Conservation (phyloP, 2,888 invertebrate genomes). For the Cremastinae sp. region DNA sequence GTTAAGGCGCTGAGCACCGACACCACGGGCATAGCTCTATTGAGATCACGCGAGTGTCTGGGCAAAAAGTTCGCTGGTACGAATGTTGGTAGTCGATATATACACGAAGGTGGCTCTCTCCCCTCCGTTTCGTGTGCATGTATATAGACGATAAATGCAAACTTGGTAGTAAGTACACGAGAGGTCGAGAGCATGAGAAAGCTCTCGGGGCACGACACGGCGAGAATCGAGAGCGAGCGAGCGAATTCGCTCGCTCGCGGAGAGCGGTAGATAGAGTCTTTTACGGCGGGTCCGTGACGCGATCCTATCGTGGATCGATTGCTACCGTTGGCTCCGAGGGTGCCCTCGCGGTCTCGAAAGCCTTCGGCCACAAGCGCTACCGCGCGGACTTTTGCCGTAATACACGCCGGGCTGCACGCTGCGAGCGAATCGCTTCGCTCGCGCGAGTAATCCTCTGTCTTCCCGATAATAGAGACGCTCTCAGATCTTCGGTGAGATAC, state of each 20-base stretch:
- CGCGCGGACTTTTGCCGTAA: slow-evolving; percentile 25
- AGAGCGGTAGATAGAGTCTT: slow-evolving; percentile 60
- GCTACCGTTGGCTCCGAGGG: slow-evolving; percentile 61
- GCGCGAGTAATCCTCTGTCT: slow-evolving; percentile 53
- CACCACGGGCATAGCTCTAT: slow-evolving; percentile 31
- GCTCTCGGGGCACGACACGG: slow-evolving; percentile 52
- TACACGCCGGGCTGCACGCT: not conserved
- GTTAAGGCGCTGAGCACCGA: slow-evolving; percentile 26
- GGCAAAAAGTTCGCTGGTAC: not conserved
- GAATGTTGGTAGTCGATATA: slow-evolving; percentile 20
- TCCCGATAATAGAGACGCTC: slow-evolving; percentile 65
- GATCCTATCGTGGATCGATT: slow-evolving; percentile 67
- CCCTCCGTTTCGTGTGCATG: not conserved
- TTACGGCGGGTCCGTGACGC: slow-evolving; percentile 67
- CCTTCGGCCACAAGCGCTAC: slow-evolving; percentile 27
- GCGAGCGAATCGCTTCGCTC: not conserved
- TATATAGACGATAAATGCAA: too few relatives aligned
- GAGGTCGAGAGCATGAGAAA: slow-evolving; percentile 61
- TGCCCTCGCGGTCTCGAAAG: slow-evolving; percentile 30
- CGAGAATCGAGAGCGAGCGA: slow-evolving; percentile 61
- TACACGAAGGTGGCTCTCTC: slow-evolving; percentile 3
- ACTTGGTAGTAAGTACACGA: slow-evolving; percentile 1
- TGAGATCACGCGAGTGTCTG: slow-evolving; percentile 49
- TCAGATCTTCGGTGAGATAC: slow-evolving; percentile 56
- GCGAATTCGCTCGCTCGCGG: slow-evolving; percentile 45